A percentile compares a stretch with the other conserved stretches of the same genome.
Evolutionary conservation across 2,113 vertebrate species (phyloP).

Genomic region (Spermophilus dauricus): DNA sequence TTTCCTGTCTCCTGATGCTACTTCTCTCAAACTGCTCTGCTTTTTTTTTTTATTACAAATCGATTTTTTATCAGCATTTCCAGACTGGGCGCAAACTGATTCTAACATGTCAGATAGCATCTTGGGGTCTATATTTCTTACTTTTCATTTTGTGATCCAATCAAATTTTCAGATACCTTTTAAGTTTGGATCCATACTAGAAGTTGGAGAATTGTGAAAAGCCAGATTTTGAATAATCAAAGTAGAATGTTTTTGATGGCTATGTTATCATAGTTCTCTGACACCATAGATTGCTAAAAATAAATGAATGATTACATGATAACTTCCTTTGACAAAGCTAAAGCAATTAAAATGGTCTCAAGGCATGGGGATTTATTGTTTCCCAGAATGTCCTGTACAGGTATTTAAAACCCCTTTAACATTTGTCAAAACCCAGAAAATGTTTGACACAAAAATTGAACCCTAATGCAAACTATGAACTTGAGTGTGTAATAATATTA

Average conservation of each 20-base stretch:
- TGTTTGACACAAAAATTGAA: not conserved
- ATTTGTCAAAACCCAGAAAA: slow-evolving; percentile 17
- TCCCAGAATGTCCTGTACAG: not conserved
- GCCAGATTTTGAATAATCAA: not conserved
- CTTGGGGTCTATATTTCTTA: not conserved
- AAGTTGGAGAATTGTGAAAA: not conserved
- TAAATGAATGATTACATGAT: not conserved
- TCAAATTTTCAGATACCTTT: slow-evolving; percentile 32
- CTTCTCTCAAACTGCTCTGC: not conserved
- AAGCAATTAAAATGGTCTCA: not conserved
- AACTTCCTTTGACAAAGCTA: slow-evolving; percentile 27
- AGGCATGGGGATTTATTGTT: not conserved
- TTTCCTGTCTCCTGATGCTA: not conserved
- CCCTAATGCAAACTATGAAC: not conserved
- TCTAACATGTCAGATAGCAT: not conserved
- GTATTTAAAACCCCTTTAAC: not conserved
- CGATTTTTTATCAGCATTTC: slow-evolving; percentile 43
- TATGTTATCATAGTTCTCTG: not conserved
- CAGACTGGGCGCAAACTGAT: not conserved
- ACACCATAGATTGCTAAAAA: slow-evolving; percentile 37
- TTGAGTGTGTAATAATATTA: not conserved
- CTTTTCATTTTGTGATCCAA: not conserved
- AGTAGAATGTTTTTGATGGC: not conserved
- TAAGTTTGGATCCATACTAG: not conserved
- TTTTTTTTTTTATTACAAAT: not conserved